Evolutionary conservation across 2,888 invertebrate genomes (phyloP).

Genomic region (Heliconius ethilla): DNA sequence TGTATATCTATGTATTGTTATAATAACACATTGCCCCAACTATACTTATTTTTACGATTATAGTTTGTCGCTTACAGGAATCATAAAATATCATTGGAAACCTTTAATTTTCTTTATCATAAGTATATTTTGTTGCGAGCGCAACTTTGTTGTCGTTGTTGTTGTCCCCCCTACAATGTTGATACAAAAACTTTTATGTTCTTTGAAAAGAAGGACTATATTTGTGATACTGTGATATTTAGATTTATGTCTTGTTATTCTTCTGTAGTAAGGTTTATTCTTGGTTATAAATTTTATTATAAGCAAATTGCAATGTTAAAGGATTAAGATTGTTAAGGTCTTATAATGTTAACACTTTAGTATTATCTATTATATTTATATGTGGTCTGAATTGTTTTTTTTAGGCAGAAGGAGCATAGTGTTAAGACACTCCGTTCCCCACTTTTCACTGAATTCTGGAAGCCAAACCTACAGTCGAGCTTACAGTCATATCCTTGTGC

Average conservation of each 20-base stretch:
- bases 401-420: too few relatives aligned
- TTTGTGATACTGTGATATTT: conserved; percentile 17
- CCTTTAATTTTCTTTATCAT: conserved; percentile 79
- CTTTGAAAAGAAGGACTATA: conserved; percentile 29
- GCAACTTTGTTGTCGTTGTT: conserved; percentile 63
- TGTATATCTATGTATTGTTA: conserved; percentile 41
- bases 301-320: not conserved
- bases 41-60: conserved; percentile 71
- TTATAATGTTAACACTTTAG: too few relatives aligned
- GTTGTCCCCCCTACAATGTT: conserved; percentile 62
- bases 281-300: conserved; percentile 3
- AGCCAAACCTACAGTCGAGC: too few relatives aligned
- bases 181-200: conserved; percentile 43
- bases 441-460: too few relatives aligned
- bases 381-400: too few relatives aligned
- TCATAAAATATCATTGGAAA: conserved; percentile 77
- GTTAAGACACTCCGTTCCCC: too few relatives aligned
- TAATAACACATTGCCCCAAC: conserved; percentile 52
- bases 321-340: too few relatives aligned
- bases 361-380: too few relatives aligned
- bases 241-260: conserved; percentile 21
- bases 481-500: too few relatives aligned
- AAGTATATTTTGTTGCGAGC: conserved; percentile 62
- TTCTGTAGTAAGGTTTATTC: not conserved
- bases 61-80: conserved; percentile 74